Base-by-base conservation (phyloP, 2,797 vertebrate genomes). In the Myiothlypis chrysogaster region DNA sequence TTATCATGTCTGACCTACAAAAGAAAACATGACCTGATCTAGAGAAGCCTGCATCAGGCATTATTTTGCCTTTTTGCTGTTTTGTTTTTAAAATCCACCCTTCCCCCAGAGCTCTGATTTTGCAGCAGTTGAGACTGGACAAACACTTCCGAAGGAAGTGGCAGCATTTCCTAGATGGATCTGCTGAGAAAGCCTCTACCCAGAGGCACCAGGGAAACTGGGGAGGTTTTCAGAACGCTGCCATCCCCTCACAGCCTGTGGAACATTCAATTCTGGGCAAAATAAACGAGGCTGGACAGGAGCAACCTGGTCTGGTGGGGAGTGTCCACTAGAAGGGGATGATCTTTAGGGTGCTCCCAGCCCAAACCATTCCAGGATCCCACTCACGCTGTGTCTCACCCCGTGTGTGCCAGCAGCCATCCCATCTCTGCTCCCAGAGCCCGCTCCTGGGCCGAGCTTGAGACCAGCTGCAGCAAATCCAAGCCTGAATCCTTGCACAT, bases 351-450 rank as follows among this genome's bases (percentile, higher is more conserved):
- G 49, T 44, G 37, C 37, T 47, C 8, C n/a, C 44, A 23, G 9
- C 49, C 34, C 49, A 57, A 23, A 25, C 10, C 28, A 34, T 1
- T 4, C 5, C 23, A 20, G 6, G 37, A 21, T 7, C 39, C 5
- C 5, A 1, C 6, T 50, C 20, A 3, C 0, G 0, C 44, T 14
- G 47, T 1, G 8, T 4, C n/a, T 10, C 49, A n/a, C 2, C 44
- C 4, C 0, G 0, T 0, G 32, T 0, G 22, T 8, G 28, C 85
- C 22, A 12, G 3, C 27, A 53, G 64, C 20, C 19, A 47, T 0
- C 22, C 13, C 2, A 0, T 39, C 37, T 39, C 30, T 2, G 44
- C 49, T 50, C 5, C 71, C 75, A 52, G 37, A 35, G 34, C 1
- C 10, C 4, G 8, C 56, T 53, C 34, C 0, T 5, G 39, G 69